Conservation (phyloP, 2,888 invertebrate genomes). For the Andricus curvator region DNA sequence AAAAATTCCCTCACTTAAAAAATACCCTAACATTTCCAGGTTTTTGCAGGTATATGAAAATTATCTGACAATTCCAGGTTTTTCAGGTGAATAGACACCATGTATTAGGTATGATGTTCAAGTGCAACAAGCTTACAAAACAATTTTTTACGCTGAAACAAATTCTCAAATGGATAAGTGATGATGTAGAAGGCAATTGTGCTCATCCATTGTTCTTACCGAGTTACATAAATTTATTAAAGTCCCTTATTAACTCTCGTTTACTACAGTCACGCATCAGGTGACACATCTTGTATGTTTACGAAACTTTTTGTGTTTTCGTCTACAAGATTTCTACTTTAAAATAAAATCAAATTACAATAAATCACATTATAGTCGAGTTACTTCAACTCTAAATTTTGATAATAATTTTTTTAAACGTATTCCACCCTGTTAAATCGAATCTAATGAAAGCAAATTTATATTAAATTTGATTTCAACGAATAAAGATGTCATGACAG, state of each 20-base stretch:
- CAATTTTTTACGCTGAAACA: background rate
- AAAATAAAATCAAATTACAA: background rate
- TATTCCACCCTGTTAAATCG: background rate
- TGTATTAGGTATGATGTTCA: background rate
- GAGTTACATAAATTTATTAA: conserved; percentile 31
- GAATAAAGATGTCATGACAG: too few species aligned
- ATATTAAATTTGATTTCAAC: background rate
- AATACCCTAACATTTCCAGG: too few species aligned
- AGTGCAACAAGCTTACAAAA: background rate
- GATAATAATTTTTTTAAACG: background rate
- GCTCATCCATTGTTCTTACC: conserved; percentile 19
- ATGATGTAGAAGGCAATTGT: conserved; percentile 11
- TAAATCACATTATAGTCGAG: background rate
- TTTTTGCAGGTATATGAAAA: too few species aligned
- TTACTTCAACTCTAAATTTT: background rate
- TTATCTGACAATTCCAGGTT: too few species aligned
- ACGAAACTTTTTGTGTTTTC: background rate
- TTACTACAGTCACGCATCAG: conserved; percentile 21
- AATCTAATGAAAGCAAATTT: background rate
- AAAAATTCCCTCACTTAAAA: too few species aligned
- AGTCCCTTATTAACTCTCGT: conserved; percentile 30
- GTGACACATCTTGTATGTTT: conserved; percentile 1
- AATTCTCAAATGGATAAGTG: background rate
- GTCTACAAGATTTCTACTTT: background rate
- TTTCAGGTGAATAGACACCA: too few species aligned